These are phyloP conservation scores for Lophura nycthemera DNA, from an alignment of 2,113 vertebrate genomes.

Conservation along the genomic window DNA sequence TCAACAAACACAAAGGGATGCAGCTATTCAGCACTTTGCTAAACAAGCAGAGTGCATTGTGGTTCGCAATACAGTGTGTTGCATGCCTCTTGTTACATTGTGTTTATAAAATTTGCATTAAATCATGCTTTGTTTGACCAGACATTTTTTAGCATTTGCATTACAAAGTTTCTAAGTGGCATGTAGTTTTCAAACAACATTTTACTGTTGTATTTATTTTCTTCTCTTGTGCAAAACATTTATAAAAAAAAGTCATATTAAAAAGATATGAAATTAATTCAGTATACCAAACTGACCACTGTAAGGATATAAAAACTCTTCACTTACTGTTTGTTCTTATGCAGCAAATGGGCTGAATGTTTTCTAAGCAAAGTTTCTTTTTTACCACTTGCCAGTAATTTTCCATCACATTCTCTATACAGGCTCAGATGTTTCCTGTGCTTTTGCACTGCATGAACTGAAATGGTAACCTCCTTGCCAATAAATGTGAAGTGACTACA, in stretches of 20 bases:
- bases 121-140: not conserved
- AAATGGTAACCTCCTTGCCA: not conserved
- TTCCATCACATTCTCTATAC: not conserved
- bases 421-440: not conserved
- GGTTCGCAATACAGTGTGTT: not conserved
- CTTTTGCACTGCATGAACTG: not conserved
- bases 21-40: conserved; percentile 48
- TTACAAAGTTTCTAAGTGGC: not conserved
- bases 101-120: conserved; percentile 19
- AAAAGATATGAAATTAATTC: conserved; percentile 2
- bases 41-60: conserved; percentile 21
- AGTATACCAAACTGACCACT: not conserved
- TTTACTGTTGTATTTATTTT: conserved; percentile 32
- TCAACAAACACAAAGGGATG: conserved; percentile 22
- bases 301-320: not conserved
- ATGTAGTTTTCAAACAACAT: not conserved
- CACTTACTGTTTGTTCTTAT: not conserved
- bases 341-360: not conserved
- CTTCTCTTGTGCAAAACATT: conserved; percentile 24
- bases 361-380: not conserved
- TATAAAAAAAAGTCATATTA: conserved; percentile 24
- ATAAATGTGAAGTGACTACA: not conserved
- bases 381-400: not conserved
- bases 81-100: conserved; percentile 21
- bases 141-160: not conserved